These are phyloP conservation scores for Drosophila repletoides DNA, from an alignment of 1,140 invertebrate genomes.

Conservation along the genomic window DNA sequence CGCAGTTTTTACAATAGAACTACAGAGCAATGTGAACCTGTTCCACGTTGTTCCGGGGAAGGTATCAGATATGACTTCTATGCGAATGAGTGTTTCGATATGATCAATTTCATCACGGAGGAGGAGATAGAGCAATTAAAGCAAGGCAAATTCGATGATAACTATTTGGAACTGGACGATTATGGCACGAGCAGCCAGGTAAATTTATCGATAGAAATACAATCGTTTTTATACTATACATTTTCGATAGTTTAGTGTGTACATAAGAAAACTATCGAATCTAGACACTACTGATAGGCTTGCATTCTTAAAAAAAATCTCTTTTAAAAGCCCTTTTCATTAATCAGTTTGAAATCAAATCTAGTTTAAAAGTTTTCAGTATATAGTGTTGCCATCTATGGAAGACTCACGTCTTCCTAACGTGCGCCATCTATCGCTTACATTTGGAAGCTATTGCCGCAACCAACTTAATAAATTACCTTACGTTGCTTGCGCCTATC, in stretches of 20 bases:
- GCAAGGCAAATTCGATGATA: conserved; percentile 46
- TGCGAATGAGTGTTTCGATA: conserved; percentile 58
- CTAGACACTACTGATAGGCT: too few species aligned
- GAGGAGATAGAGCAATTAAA: conserved; percentile 50
- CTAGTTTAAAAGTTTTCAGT: too few species aligned
- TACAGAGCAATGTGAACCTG: conserved; percentile 52
- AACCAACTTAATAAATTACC: conserved; percentile 5
- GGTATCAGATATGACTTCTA: conserved; percentile 53
- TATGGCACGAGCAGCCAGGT: background rate
- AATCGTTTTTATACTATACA: too few species aligned
- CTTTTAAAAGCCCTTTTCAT: too few species aligned
- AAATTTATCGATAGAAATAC: too few species aligned
- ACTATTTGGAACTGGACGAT: conserved; percentile 40
- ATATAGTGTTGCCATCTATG: conserved; percentile 12
- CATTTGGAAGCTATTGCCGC: background rate
- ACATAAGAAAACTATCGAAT: too few species aligned
- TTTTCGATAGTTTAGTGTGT: too few species aligned
- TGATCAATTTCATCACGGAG: conserved; percentile 42
- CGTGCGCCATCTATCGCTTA: background rate
- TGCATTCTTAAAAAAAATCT: too few species aligned
- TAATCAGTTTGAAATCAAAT: too few species aligned
- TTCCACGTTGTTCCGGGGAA: conserved; percentile 4
- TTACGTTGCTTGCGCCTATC: background rate
- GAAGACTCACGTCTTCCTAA: background rate
- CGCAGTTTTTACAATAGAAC: conserved; percentile 63